These are phyloP conservation scores for Sphaeridia pumilis DNA, from an alignment of 2,888 invertebrate species.

Conservation along the genomic window DNA sequence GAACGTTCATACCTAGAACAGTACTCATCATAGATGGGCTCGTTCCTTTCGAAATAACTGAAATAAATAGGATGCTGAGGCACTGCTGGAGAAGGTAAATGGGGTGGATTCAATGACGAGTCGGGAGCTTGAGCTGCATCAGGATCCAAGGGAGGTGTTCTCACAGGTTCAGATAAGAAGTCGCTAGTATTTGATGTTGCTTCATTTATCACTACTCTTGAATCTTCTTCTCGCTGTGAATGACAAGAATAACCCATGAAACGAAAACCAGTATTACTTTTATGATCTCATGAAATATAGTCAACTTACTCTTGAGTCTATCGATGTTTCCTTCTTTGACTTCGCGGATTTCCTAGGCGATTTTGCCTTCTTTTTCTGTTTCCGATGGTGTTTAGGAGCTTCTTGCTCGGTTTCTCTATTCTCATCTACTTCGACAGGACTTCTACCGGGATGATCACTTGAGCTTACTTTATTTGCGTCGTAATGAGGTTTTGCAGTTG, in stretches of 20 bases:
- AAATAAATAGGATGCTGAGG: constrained; percentile 30
- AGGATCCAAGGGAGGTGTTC: constrained; percentile 33
- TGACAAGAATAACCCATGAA: background rate
- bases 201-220: constrained; percentile 24
- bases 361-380: constrained; percentile 29
- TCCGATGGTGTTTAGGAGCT: constrained; percentile 19
- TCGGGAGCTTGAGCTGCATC: constrained; percentile 35
- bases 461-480: constrained; percentile 35
- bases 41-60: constrained; percentile 34
- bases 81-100: constrained; percentile 34
- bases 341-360: constrained; percentile 31
- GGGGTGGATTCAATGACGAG: constrained; percentile 35
- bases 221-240: constrained; percentile 27
- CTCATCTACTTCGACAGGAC: constrained; percentile 17
- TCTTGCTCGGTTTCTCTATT: constrained; percentile 22
- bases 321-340: constrained; percentile 30
- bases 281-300: background rate
- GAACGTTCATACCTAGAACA: constrained; percentile 21
- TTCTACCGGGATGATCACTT: constrained; percentile 30
- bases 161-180: constrained; percentile 27
- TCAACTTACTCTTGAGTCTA: constrained; percentile 28
- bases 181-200: constrained; percentile 34
- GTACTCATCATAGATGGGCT: constrained; percentile 30
- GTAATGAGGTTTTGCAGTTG: constrained; percentile 24
- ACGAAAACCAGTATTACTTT: background rate